phyloP scores from a whole-genome alignment of 2,888 invertebrate species.

The Embidobia sp. region DNA sequence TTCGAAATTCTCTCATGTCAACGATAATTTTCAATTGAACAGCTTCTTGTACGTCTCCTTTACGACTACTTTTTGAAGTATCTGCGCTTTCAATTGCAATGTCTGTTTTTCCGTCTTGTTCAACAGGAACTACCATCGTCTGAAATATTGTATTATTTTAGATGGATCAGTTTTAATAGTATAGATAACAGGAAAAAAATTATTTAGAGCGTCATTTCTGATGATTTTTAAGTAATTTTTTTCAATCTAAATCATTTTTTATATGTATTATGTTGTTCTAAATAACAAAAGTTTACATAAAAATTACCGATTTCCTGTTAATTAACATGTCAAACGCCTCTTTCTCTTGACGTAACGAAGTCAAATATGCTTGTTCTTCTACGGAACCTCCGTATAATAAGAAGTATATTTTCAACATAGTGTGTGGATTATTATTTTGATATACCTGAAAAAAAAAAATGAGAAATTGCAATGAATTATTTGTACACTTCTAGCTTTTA shows the following conservation, averaged over 20 bases:
- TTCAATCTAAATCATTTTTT: constrained; percentile 10
- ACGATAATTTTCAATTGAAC: constrained; percentile 86
- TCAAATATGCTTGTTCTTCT: constrained; percentile 98
- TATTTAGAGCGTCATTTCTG: background rate
- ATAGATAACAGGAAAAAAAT: no score
- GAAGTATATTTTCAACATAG: constrained; percentile 90
- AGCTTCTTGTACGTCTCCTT: constrained; percentile 83
- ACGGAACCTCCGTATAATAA: constrained; percentile 95
- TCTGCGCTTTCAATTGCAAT: constrained; percentile 78
- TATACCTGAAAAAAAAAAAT: constrained; percentile 83
- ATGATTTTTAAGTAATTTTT: constrained; percentile 2
- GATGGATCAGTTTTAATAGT: background rate
- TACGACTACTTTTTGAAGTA: constrained; percentile 83
- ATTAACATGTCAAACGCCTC: constrained; percentile 96
- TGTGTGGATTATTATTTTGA: constrained; percentile 82
- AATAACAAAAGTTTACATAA: no score
- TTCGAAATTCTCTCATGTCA: constrained; percentile 98
- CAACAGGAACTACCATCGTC: constrained; percentile 93
- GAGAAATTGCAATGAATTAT: no score
- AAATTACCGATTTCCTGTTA: constrained; percentile 91
- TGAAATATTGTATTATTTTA: constrained; percentile 74
- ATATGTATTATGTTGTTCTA: no score
- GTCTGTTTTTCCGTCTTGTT: constrained; percentile 93
- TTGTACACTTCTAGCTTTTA: no score
- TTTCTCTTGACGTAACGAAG: constrained; percentile 94